Base-by-base conservation (phyloP, 2,797 vertebrate species). In the Oceanodroma leucorhoa region DNA sequence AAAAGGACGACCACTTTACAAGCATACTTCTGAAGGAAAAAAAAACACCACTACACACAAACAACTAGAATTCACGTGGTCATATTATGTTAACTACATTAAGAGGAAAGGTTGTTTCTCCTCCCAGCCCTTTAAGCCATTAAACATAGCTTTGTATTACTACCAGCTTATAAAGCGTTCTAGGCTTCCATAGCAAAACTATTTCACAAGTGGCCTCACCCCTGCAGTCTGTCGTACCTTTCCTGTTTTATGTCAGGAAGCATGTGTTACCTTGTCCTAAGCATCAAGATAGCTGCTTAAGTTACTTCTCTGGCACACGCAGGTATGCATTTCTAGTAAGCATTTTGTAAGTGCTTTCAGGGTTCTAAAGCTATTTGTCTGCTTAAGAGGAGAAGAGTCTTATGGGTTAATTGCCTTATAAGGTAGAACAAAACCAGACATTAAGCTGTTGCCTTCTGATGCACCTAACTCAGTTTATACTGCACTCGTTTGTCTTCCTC, bases 401-500 rank as follows among this genome's bases (percentile, higher is more conserved):
- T 38, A 26, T 0, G 1, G 3, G 4, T 40, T 54, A 83, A 58
- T 2, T 57, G 24, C 24, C 45, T 46, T n/a, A 16, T 9, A 4
- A 55, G 6, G 51, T 0, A 48, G 2, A 86, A 38, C 5, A 18
- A n/a, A 54, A 45, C 2, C 41, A 53, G 16, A 48, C 5, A 36
- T 20, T 20, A 32, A 54, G 23, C 21, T 20, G 6, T 30, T 40
- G 36, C 29, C 17, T 81, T 5, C 21, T 26, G 5, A 61, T 13
- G 3, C 7, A 62, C 18, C 5, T 14, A 43, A 45, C 11, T 80
- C 38, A 40, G 5, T 27, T 65, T 16, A 6, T 9, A 53, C 9
- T 6, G 7, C 17, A 18, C 22, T 54, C 0, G 10, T 30, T 83
- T 30, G 8, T 4, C 30, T 27, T 41, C 30, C 34, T 32, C 10